Base-by-base conservation (phyloP, 2,113 vertebrate species). In the Leucopsar rothschildi region DNA sequence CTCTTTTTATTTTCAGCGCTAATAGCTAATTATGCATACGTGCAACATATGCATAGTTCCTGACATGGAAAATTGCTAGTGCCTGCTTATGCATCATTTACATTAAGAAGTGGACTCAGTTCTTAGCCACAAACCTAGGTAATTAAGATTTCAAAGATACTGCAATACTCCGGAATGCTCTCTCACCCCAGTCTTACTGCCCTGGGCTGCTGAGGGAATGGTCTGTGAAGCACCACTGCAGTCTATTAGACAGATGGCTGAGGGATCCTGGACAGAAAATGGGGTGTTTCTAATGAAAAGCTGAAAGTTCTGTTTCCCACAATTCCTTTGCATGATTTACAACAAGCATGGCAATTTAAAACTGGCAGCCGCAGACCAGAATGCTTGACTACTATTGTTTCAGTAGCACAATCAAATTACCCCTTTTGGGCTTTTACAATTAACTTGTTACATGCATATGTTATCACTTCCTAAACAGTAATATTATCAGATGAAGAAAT, bases 381-480 rank as follows among this genome's bases (percentile, higher is more conserved):
- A 28, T 72, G 23, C 37, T 90, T 64, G 24, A 60, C 76, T 63
- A 47, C 55, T 90, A 82, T 73, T 88, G 79, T 95, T 88, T 66
- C 31, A 78, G 85, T 37, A 93, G 71, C 56, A 88, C 68, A 80
- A 70, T 66, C 50, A 73, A 88, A 91, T 94, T 85, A 86, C 44
- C 35, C 59, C 63, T 59, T 93, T 72, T 21, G 35, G 64, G 63
- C 63, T 91, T 86, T 77, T 73, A 75, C 57, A 86, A 90, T 94
- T 91, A 85, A 82, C 70, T 95, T 93, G 56, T 92, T 92, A 94
- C 66, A 92, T 66, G 71, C 68, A 45, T 81, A 77, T 70, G 60
- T 83, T 96, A 94, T 68, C 90, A 93, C 76, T 92, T 96, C 88
- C 88, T 88, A 77, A 93, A 77, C 9, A 78, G 76, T 44, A 90